A percentile compares a stretch with the other conserved stretches of the same genome.
These are phyloP conservation scores for Brachionus plicatilis DNA, from an alignment of 1,140 invertebrate species.

Conservation along the genomic window DNA sequence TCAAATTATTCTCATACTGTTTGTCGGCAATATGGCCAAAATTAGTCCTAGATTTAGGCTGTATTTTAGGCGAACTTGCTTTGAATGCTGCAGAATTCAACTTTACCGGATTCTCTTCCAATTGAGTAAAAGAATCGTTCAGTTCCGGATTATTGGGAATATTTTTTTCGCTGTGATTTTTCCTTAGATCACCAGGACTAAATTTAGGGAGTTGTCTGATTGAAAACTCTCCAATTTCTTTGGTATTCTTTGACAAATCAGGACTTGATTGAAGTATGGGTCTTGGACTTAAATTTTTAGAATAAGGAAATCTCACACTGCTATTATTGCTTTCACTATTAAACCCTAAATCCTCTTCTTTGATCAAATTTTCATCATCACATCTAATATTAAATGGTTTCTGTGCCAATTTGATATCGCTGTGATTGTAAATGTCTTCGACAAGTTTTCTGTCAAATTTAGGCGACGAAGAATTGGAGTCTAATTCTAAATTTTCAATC, in stretches of 20 bases:
- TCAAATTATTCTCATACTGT: background rate
- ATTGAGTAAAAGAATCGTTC: background rate
- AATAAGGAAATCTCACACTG: background rate
- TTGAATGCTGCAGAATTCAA: background rate
- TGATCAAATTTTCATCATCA: background rate
- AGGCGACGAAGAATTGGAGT: background rate
- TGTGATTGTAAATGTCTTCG: background rate
- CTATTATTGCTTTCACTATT: constrained; percentile 3
- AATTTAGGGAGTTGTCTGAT: background rate
- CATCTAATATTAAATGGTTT: background rate
- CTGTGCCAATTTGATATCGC: background rate
- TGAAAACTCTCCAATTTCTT: background rate
- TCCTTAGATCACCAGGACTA: background rate
- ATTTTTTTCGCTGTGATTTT: background rate
- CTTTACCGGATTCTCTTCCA: background rate
- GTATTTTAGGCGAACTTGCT: background rate
- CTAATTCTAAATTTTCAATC: background rate
- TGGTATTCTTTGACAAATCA: background rate
- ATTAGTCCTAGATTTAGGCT: background rate
- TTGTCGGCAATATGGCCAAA: background rate
- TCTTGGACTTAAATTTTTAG: background rate
- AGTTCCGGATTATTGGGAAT: background rate
- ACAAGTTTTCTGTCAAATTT: background rate
- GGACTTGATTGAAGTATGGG: background rate
- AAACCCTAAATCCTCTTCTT: background rate